phyloP scores from a whole-genome alignment of 2,797 vertebrate species.

The Argyrosomus regius region DNA sequence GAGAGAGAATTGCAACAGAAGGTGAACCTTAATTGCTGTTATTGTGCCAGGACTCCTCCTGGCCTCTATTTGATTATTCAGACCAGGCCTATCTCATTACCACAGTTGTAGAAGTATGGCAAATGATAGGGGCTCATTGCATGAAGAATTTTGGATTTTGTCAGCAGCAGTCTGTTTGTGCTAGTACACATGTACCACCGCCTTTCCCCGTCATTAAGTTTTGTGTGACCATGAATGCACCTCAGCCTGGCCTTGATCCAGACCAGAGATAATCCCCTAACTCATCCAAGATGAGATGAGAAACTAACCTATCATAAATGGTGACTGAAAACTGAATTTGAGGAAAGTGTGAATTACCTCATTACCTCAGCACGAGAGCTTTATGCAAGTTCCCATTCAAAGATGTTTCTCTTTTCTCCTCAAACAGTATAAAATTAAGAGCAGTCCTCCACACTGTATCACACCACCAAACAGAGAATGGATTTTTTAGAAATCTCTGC shows the following conservation, averaged over 20 bases:
- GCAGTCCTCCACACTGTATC: not conserved
- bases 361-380: not conserved
- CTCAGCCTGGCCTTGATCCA: conserved; percentile 21
- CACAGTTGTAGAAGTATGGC: conserved; percentile 10
- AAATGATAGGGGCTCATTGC: conserved; percentile 17
- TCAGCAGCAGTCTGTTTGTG: conserved; percentile 2
- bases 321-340: not conserved
- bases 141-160: conserved; percentile 2
- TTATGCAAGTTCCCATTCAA: not conserved
- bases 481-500: conserved; percentile 24
- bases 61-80: conserved; percentile 65
- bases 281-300: conserved; percentile 8
- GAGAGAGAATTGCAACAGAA: conserved; percentile 65
- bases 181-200: conserved; percentile 4
- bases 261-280: conserved; percentile 15
- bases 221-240: not conserved
- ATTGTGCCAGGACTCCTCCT: conserved; percentile 65
- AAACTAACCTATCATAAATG: not conserved
- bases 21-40: conserved; percentile 76
- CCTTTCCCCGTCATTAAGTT: conserved; percentile 23
- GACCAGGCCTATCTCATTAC: conserved; percentile 46
- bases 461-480: not conserved
- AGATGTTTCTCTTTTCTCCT: conserved; percentile 11
- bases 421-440: not conserved
- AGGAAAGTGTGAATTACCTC: not conserved